Evolutionary conservation across 2,113 vertebrate species (phyloP), one percentile per base, ranked within the genome.

Genomic region (Dinomys branickii): DNA sequence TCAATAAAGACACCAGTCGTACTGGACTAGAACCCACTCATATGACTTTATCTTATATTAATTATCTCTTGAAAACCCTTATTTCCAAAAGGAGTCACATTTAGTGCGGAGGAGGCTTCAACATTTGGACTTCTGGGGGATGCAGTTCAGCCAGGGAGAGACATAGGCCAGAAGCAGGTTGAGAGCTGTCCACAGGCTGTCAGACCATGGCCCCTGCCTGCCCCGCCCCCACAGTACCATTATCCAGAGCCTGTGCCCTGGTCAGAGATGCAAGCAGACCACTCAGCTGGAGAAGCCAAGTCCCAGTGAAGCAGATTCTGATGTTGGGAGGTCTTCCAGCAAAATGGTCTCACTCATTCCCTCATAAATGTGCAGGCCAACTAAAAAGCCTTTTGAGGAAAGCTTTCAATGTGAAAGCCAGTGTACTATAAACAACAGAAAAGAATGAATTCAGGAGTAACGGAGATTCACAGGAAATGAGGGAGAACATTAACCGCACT

Each of bases 141-240:
- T 5, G 33, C 38, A 10, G 0, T n/a, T 86, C 19, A 47, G 28
- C 75, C 54, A 35, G 16, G 3, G 22, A 59, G 44, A 87, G 41
- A n/a, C 10, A 19, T 3, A 30, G 24, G 20, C 52, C 71, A 38
- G 56, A 35, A 63, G 16, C 52, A 41, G n/a, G 44, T 38, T 8
- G 41, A 92, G 58, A 73, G 5, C 52, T 75, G 20, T 0, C 9
- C 63, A 13, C 2, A 12, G 58, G 63, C 30, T 1, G 0, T 26
- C 16, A 47, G 28, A 30, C 81, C 50, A 16, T 0, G 0, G 35
- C 56, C 26, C 83, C 24, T 30, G 14, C 30, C 58, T 69, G n/a
- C 2, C 52, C 38, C 0, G 0, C 2, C 26, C 28, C 26, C 28
- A 10, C 22, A 44, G 28, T 19, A 26, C 59, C 50, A 28, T 20